These are phyloP conservation scores for Drosophila takahashii DNA, from an alignment of 1,140 invertebrate genomes.

Conservation along the genomic window DNA sequence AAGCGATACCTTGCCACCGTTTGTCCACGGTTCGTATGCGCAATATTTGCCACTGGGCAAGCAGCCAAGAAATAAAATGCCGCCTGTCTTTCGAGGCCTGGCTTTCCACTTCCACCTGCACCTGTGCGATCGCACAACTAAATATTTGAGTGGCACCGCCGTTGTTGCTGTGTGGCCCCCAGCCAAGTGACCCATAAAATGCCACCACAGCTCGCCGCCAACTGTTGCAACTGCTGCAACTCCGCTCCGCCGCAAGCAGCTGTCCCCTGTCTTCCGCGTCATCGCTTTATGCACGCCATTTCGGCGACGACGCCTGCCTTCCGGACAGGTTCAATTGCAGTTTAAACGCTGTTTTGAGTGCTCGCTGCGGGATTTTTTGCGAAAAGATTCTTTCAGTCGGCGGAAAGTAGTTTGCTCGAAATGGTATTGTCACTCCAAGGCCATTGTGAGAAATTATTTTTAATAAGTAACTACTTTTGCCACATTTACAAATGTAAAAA, in stretches of 20 bases:
- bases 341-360: conserved; percentile 36
- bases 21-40: conserved; percentile 33
- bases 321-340: conserved; percentile 53
- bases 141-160: conserved; percentile 50
- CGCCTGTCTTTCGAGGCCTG: conserved; percentile 1
- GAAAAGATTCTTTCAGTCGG: conserved; percentile 4
- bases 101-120: background rate
- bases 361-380: conserved; percentile 10
- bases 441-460: background rate
- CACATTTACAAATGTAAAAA: too few relatives aligned
- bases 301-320: conserved; percentile 3
- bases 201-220: conserved; percentile 37
- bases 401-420: background rate
- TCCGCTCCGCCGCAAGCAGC: conserved; percentile 14
- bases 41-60: conserved; percentile 47
- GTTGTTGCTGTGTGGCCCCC: conserved; percentile 25
- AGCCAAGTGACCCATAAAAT: conserved; percentile 59
- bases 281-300: conserved; percentile 45
- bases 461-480: background rate
- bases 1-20: conserved; percentile 24
- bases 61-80: conserved; percentile 50
- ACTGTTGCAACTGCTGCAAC: conserved; percentile 53
- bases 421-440: background rate
- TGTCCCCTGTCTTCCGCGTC: conserved; percentile 14
- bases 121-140: conserved; percentile 16